Evolutionary conservation across 1,140 invertebrate genomes (phyloP).

Genomic region (Hermatobates lingyangjiaoensis): DNA sequence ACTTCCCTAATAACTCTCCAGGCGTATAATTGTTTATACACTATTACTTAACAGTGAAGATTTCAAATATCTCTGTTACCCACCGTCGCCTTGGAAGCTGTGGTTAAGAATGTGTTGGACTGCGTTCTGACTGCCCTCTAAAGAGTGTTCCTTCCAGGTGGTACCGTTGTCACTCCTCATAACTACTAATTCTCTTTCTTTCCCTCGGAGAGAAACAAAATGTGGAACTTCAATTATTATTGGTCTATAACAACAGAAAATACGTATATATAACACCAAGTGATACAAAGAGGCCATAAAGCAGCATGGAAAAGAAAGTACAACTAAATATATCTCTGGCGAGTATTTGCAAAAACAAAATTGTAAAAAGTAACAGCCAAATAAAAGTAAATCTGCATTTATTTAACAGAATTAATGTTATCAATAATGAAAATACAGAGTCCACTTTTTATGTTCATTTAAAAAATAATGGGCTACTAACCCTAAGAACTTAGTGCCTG

Average conservation of each 20-base stretch:
- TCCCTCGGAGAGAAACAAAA: slow-evolving; percentile 80
- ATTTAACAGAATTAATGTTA: neutral
- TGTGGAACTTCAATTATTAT: slow-evolving; percentile 96
- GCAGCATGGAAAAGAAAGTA: neutral
- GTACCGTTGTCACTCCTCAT: slow-evolving; percentile 88
- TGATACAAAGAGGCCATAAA: no score
- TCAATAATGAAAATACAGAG: no score
- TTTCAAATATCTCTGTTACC: slow-evolving; percentile 12
- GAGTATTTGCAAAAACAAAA: neutral
- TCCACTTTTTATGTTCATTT: no score
- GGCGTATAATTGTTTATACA: no score
- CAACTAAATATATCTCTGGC: neutral
- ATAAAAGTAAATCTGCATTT: neutral
- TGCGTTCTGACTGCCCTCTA: slow-evolving; percentile 92
- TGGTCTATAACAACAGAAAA: slow-evolving; percentile 37
- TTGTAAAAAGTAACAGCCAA: neutral
- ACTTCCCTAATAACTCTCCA: no score
- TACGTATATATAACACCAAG: no score
- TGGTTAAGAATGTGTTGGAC: slow-evolving; percentile 91
- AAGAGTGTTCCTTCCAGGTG: slow-evolving; percentile 88
- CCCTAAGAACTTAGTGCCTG: slow-evolving; percentile 87
- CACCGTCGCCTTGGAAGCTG: slow-evolving; percentile 85
- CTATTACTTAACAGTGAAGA: neutral
- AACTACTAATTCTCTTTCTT: slow-evolving; percentile 85
- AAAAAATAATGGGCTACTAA: no score